Conservation (phyloP, 2,113 vertebrate genomes). For the Rhagologus leucostigma region DNA sequence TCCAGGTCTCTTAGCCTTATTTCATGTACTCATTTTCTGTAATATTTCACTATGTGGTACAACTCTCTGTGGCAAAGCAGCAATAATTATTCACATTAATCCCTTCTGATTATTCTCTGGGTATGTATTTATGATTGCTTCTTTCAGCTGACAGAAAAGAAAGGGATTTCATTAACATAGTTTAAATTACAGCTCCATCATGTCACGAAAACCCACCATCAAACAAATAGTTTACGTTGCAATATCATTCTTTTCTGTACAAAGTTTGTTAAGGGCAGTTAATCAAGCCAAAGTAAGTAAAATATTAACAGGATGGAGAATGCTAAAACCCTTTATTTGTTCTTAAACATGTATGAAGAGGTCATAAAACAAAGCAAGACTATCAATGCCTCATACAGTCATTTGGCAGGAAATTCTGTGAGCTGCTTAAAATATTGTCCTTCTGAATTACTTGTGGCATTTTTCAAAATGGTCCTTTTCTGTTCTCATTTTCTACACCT, state of each 20-base stretch:
- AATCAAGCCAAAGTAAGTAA: background rate
- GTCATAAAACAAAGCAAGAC: background rate
- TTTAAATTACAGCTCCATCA: conserved; percentile 19
- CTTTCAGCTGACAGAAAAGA: conserved; percentile 3
- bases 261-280: background rate
- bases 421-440: background rate
- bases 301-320: background rate
- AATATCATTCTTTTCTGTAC: background rate
- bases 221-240: background rate
- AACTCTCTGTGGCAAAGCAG: conserved; percentile 3
- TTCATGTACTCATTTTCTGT: background rate
- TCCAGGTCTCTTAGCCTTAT: background rate
- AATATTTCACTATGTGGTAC: background rate
- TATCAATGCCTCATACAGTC: background rate
- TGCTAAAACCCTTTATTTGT: background rate
- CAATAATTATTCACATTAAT: background rate
- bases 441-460: conserved; percentile 28
- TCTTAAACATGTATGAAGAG: background rate
- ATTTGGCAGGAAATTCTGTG: background rate
- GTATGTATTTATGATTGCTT: conserved; percentile 23
- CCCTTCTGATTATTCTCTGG: background rate
- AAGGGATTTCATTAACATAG: background rate
- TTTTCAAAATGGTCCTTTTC: conserved; percentile 41
- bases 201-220: background rate
- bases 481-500: conserved; percentile 22